Evolutionary conservation across 2,888 invertebrate genomes (phyloP), one percentile per base, ranked within the genome.

Genomic region (Noctua fimbriata): DNA sequence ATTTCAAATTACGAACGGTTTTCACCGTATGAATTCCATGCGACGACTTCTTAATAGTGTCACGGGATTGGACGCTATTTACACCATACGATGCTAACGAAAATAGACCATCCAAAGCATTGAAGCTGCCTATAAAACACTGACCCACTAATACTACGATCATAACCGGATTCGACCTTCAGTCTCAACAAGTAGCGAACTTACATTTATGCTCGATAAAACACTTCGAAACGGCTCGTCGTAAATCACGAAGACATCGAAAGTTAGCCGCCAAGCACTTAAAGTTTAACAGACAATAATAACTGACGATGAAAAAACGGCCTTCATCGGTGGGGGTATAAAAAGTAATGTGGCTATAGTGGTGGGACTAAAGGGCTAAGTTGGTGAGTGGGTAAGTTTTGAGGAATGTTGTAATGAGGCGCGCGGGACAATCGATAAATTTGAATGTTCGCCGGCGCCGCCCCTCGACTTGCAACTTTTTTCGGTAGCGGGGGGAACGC

Each of bases 251-350:
- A 92, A 95, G 94, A 95, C 95, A 96, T 95, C 95, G 95, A 96
- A 97, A 97, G 94, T 96, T 96, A 95, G 94, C 94, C 95, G 95
- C 94, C 94, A 93, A 96, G 95, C 95, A 96, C 96, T 96, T 96
- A 96, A 97, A 96, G 93, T 97, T 97, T 97, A 96, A 96, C 96
- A 95, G 96, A 95, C 95, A 96, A 96, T 96, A 96, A 96, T 96
- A 96, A 95, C 95, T 92, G 94, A 90, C 94, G 86, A 95, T 95
- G 95, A 95, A 96, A 96, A 96, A 96, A 94, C 94, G 94, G 94
- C 94, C 94, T 93, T 91, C 92, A 91, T 90, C 89, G 90, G 89
- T 84, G 86, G 89, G 91, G 92, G 93, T 92, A 95, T 95, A 96
- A 96, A 96, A 96, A 96, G 94, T 96, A 96, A 96, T 95, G 96